These are phyloP conservation scores for Morus bassanus DNA, from an alignment of 2,797 vertebrate genomes.

Conservation along the genomic window DNA sequence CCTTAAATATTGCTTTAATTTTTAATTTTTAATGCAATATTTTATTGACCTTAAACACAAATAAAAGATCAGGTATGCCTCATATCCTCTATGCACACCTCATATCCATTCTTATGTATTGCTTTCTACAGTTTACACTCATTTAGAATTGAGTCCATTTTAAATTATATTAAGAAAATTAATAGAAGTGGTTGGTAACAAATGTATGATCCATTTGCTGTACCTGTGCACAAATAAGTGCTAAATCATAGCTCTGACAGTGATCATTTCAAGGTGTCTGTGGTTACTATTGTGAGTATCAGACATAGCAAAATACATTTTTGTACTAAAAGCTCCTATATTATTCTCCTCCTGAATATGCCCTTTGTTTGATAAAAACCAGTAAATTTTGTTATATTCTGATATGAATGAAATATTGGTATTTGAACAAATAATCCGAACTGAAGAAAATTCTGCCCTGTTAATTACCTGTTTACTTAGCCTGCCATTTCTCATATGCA, in stretches of 20 bases:
- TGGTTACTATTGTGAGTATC: neutral
- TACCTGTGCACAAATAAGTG: neutral
- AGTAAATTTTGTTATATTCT: neutral
- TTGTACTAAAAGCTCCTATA: neutral
- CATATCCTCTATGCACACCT: neutral
- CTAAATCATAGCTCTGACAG: neutral
- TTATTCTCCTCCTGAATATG: neutral
- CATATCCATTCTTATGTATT: neutral
- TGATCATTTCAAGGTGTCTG: neutral
- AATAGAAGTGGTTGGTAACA: neutral
- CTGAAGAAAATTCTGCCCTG: neutral
- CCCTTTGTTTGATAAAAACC: neutral
- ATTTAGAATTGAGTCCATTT: neutral
- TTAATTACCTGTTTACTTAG: neutral
- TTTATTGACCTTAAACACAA: neutral
- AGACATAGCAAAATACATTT: fast-evolving
- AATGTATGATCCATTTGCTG: neutral
- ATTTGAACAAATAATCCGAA: neutral
- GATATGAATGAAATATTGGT: neutral
- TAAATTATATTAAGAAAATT: neutral
- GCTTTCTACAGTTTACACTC: neutral
- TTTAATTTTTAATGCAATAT: neutral
- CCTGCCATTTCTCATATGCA: neutral
- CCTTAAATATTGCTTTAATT: neutral
- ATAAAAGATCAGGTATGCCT: neutral